Conservation (phyloP, 2,113 vertebrate genomes). For the Piaya cayana region DNA sequence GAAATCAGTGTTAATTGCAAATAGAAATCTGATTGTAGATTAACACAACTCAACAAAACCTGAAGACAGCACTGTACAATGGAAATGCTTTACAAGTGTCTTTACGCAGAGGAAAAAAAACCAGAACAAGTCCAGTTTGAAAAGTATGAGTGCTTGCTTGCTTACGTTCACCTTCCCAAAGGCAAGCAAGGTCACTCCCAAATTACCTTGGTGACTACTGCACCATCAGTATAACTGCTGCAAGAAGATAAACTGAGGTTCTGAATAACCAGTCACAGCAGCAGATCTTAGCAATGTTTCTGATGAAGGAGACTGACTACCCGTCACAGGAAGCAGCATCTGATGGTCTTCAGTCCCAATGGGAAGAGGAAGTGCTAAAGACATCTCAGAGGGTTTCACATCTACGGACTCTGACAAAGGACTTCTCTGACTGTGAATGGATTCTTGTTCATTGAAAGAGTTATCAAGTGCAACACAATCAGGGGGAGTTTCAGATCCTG, state of each 20-base stretch:
- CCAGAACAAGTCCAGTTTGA: conserved; percentile 11
- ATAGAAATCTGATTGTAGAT: background rate
- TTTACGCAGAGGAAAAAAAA: conserved; percentile 25
- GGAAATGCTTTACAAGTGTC: conserved; percentile 30
- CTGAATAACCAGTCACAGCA: conserved; percentile 78
- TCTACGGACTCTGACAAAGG: conserved; percentile 76
- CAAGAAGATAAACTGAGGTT: conserved; percentile 84
- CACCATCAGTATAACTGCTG: conserved; percentile 81
- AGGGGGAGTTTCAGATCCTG: conserved; percentile 74
- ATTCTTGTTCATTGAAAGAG: conserved; percentile 74
- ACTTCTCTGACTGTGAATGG: conserved; percentile 75
- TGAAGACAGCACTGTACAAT: conserved; percentile 18
- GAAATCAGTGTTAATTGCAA: conserved; percentile 14
- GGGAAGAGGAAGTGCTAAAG: conserved; percentile 78
- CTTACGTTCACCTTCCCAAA: conserved; percentile 53
- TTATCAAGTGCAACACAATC: conserved; percentile 67
- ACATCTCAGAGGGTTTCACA: conserved; percentile 80
- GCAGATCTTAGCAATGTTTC: conserved; percentile 76
- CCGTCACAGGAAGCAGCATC: conserved; percentile 78
- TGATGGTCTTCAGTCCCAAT: conserved; percentile 80
- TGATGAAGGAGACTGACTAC: conserved; percentile 75
- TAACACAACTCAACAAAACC: conserved; percentile 25
- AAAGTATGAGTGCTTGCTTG: background rate
- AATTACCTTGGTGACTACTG: background rate
- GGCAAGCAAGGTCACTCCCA: background rate